These are phyloP conservation scores for Erpetoichthys calabaricus DNA, from an alignment of 2,797 vertebrate species.

Conservation along the genomic window DNA sequence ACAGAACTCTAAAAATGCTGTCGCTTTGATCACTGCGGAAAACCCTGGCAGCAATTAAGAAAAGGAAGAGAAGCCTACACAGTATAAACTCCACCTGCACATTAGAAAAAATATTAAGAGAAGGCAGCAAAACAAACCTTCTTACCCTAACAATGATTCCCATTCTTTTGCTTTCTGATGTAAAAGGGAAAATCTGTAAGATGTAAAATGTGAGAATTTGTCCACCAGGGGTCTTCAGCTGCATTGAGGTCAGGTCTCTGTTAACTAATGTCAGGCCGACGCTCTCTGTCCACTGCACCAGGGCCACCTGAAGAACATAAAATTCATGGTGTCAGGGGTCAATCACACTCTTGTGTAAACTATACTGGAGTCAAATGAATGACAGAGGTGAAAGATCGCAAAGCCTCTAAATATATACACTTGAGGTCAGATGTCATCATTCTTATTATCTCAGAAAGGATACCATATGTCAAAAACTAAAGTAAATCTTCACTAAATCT, in stretches of 20 bases:
- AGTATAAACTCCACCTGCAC: no score
- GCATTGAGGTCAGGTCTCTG: slow-evolving; percentile 82
- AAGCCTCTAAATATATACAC: slow-evolving; percentile 5
- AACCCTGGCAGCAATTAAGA: no score
- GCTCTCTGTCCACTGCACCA: slow-evolving; percentile 90
- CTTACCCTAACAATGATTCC: slow-evolving; percentile 83
- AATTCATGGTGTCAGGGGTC: slow-evolving; percentile 11
- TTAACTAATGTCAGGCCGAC: slow-evolving; percentile 86
- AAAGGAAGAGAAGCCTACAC: no score
- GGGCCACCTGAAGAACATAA: slow-evolving; percentile 56
- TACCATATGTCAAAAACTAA: neutral
- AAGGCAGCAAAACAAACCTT: neutral
- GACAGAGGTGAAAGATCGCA: slow-evolving; percentile 4
- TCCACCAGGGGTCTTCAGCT: slow-evolving; percentile 79
- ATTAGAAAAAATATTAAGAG: no score
- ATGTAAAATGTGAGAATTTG: slow-evolving; percentile 81
- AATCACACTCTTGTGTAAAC: slow-evolving; percentile 13
- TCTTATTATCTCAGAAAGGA: slow-evolving; percentile 3
- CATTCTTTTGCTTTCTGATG: slow-evolving; percentile 95
- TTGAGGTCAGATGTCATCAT: slow-evolving; percentile 11
- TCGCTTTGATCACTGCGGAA: no score
- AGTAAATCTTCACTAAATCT: slow-evolving; percentile 1
- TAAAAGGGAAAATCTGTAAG: slow-evolving; percentile 93
- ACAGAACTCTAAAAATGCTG: no score
- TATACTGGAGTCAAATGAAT: slow-evolving; percentile 1